Base-by-base conservation (phyloP, 37 sponge, comb jelly and placozoan genomes). In the Cliona cf. orientalis region DNA sequence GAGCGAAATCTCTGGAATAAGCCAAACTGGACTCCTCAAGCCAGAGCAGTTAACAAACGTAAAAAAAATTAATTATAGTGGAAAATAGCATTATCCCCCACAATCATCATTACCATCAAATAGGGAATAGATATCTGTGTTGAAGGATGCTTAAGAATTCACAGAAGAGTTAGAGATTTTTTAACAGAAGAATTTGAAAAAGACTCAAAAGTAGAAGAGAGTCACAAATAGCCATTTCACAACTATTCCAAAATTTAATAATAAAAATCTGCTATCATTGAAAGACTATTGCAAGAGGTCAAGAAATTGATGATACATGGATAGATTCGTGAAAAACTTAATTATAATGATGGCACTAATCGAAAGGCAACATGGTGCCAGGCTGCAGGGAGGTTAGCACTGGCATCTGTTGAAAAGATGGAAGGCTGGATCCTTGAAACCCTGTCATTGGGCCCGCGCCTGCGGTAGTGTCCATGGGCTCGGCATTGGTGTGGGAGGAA, bases 131-230 rank as follows among this genome's bases (percentile, higher is more conserved):
- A 81, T 31, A 36, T 66, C 21, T 81, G 88, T 61, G 46, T 81
- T 36, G 88, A 81, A 39, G 81, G 88, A 1, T 87, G 84, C 58
- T 31, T 86, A 61, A 75, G 91, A 59, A n/a, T 76, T 0, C 81
- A 76, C 32, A 32, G 81, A n/a, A 75, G 82, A 45, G 45, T 88
- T 69, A 80, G 72, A 61, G 70, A 58, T 44, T 72, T 65, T 38
- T 71, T 86, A 0, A 66, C 38, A 53, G 65, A 64, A 12, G 35
- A 70, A 42, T 21, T 57, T n/a, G n/a, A n/a, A n/a, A n/a, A n/a
- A n/a, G n/a, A n/a, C n/a, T n/a, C n/a, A n/a, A n/a, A n/a, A n/a
- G n/a, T n/a, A n/a, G n/a, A n/a, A n/a, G n/a, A n/a, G n/a, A n/a
- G n/a, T n/a, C n/a, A n/a, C n/a, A n/a, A n/a, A n/a, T n/a, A n/a